Percentiles rank a stretch among this genome's conserved stretches.
phyloP scores from a whole-genome alignment of 2,113 vertebrate genomes.

The Aegypius monachus region DNA sequence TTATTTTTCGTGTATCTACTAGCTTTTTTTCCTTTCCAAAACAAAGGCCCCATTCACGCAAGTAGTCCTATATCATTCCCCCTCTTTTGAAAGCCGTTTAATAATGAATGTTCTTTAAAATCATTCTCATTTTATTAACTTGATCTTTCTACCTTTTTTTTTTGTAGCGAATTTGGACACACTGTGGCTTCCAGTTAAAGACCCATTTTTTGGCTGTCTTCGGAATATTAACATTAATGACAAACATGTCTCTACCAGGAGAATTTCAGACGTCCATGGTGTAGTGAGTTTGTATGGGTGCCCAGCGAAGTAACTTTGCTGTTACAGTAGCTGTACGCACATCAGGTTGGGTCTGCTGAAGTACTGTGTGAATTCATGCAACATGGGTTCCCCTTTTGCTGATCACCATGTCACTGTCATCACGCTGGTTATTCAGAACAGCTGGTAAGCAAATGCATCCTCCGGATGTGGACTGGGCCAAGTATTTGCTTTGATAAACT shows the following conservation, averaged over 20 bases:
- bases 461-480: not conserved
- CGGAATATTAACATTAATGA: conserved; percentile 80
- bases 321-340: not conserved
- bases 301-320: conserved; percentile 69
- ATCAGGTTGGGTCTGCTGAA: not conserved
- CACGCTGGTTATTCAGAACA: not conserved
- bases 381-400: not conserved
- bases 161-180: conserved; percentile 58
- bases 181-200: conserved; percentile 67
- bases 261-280: conserved; percentile 75
- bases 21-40: not conserved
- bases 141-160: not conserved
- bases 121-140: not conserved
- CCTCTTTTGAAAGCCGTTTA: not conserved
- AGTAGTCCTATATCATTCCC: not conserved
- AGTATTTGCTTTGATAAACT: not conserved
- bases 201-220: conserved; percentile 85
- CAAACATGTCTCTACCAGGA: conserved; percentile 69
- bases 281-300: conserved; percentile 84
- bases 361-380: not conserved
- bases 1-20: not conserved
- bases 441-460: not conserved
- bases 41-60: not conserved
- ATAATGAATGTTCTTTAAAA: not conserved
- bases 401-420: not conserved